These are phyloP conservation scores for Vicugna pacos DNA, from an alignment of 2,113 vertebrate genomes.

Conservation along the genomic window DNA sequence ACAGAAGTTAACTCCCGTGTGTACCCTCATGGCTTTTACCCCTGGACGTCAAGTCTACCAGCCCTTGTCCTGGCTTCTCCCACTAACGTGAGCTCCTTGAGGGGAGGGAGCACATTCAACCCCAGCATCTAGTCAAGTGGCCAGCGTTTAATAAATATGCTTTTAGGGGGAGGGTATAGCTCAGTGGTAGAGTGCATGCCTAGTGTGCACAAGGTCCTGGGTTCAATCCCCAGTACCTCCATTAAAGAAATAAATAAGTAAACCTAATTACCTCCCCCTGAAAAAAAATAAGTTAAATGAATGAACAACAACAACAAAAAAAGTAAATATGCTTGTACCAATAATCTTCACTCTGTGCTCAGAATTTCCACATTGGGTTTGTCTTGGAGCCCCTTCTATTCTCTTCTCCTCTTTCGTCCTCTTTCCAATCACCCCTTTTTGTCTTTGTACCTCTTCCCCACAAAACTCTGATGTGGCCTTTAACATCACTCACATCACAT, in stretches of 20 bases:
- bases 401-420: not conserved
- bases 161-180: not conserved
- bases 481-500: not conserved
- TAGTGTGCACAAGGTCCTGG: too few species aligned
- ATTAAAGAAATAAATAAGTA: too few species aligned
- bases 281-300: not conserved
- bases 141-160: not conserved
- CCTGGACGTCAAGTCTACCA: fast-evolving
- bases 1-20: too few species aligned
- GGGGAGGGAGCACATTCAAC: not conserved
- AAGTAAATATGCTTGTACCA: not conserved
- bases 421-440: not conserved
- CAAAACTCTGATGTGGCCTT: not conserved
- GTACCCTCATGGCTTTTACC: too few species aligned
- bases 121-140: not conserved
- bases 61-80: not conserved
- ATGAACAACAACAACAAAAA: not conserved
- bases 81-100: not conserved
- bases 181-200: too few species aligned
- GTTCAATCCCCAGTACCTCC: too few species aligned
- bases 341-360: not conserved
- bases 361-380: not conserved
- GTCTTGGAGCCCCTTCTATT: not conserved
- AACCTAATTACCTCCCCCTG: too few species aligned
- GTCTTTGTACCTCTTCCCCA: not conserved